Base-by-base conservation (phyloP, 35 echinoderm and acorn worm genomes). In the Lytechinus variegatus region DNA sequence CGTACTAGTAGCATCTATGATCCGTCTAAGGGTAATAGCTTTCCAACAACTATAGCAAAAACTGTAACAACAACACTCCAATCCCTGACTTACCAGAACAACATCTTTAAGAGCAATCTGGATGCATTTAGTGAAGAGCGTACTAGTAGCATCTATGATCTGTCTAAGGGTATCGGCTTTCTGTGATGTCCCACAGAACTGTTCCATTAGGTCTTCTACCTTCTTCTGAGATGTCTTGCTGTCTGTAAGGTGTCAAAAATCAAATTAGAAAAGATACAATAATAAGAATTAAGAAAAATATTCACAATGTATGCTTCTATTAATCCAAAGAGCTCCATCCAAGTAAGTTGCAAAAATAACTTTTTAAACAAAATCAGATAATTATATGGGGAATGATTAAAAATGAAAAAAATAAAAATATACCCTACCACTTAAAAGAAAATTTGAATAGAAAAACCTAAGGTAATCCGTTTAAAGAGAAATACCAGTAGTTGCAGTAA, bases 21-120 rank as follows among this genome's bases (percentile, higher is more conserved):
- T 97, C 55, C 96, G 95, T 33, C 98, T 89, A 19, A 97, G 54
- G 6, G 94, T 96, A 56, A 96, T 91, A 9, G 91, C 89, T 55
- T 97, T 96, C 52, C 33, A 44, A 44, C 33, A 44, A 44, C 33
- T 1, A 2, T 44, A 1, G 33, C 33, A 44, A 44, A 0, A 44
- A 56, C 55, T 2, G 55, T 8, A 56, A 1, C 55, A 11, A 9
- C 55, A 56, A 58, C 9, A 10, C 9, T 13, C 66, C 92, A 5
- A 52, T 44, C 33, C 33, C 5, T 86, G 94, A 95, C 96, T 97
- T 96, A 99, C 98, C 95, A 98, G 88, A n/a, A 96, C 96, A 11
- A 87, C 61, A 61, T 99, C 98, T 58, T 96, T 99, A 12, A 99
- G 97, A 10, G 98, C 98, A 92, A 97, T 98, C 71, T 98, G 96